These are phyloP conservation scores for Syndactyla subalaris DNA, from an alignment of 2,797 vertebrate genomes.

Conservation along the genomic window DNA sequence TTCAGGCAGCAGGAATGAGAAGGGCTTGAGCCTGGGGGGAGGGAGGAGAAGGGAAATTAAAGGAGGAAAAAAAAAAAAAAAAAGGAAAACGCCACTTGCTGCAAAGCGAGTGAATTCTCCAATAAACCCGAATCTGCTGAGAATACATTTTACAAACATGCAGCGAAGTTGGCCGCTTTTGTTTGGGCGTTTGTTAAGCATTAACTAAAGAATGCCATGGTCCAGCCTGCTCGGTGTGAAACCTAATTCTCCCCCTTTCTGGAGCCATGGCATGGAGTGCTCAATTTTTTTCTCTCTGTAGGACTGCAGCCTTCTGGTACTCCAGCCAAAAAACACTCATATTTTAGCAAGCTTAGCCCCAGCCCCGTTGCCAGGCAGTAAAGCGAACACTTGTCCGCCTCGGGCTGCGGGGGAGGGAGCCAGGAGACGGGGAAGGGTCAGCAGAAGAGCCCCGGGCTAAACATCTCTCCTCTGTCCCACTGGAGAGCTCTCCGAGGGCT, in stretches of 20 bases:
- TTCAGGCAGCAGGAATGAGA: conserved; percentile 73
- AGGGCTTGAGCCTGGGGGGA: conserved; percentile 50
- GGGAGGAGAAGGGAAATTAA: conserved; percentile 50
- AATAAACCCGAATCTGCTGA: conserved; percentile 83
- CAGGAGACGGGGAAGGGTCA: conserved; percentile 57
- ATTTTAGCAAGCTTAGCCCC: conserved; percentile 90
- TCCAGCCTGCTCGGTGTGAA: conserved; percentile 90
- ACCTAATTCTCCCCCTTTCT: conserved; percentile 95
- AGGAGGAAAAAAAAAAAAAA: neutral
- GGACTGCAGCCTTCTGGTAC: conserved; percentile 90
- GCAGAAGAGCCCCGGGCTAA: conserved; percentile 3
- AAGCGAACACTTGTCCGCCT: conserved; percentile 88
- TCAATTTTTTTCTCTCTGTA: conserved; percentile 90
- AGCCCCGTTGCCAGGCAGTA: conserved; percentile 95
- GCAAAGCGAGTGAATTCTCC: conserved; percentile 69
- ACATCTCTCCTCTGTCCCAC: conserved; percentile 1
- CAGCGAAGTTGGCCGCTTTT: conserved; percentile 92
- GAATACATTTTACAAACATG: conserved; percentile 90
- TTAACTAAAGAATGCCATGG: conserved; percentile 97
- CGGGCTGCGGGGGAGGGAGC: conserved; percentile 79
- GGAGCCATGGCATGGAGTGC: conserved; percentile 98
- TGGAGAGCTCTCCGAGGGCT: neutral
- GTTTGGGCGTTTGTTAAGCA: conserved; percentile 94
- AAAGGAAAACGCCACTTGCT: conserved; percentile 54
- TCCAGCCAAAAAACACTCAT: conserved; percentile 92